A percentile compares a stretch with the other conserved stretches of the same genome.
Evolutionary conservation across 2,888 invertebrate species (phyloP).

Genomic region (Oligia latruncula): DNA sequence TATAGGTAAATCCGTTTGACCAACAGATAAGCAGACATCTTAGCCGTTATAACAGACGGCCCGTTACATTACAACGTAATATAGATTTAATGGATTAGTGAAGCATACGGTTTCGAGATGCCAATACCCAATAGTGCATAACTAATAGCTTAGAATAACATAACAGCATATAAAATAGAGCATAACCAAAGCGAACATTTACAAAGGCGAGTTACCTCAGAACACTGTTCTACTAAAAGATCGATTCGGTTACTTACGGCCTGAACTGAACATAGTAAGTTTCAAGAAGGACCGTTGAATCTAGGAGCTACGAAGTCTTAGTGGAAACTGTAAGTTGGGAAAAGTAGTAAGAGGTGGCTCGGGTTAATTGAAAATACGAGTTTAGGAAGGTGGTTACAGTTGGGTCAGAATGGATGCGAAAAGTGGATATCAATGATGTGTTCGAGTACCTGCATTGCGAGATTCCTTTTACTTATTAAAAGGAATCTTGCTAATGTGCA

Average conservation of each 20-base stretch:
- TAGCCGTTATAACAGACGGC: background rate
- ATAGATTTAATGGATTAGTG: slow-evolving; percentile 35
- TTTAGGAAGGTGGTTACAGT: background rate
- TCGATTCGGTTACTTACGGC: slow-evolving; percentile 18
- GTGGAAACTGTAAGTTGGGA: slow-evolving; percentile 15
- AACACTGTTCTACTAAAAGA: slow-evolving; percentile 21
- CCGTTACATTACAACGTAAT: slow-evolving; percentile 16
- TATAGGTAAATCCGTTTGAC: background rate
- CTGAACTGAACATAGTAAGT: slow-evolving; percentile 27
- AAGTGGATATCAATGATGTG: background rate
- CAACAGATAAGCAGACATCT: slow-evolving; percentile 3
- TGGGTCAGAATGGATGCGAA: background rate
- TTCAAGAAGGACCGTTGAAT: slow-evolving; percentile 20
- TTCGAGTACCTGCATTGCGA: background rate
- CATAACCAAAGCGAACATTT: slow-evolving; percentile 49
- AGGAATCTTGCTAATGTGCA: background rate
- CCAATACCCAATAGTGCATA: slow-evolving; percentile 59
- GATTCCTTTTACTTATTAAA: background rate
- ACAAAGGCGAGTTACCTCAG: slow-evolving; percentile 34
- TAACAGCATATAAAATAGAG: slow-evolving; percentile 58
- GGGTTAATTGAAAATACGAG: slow-evolving; percentile 37
- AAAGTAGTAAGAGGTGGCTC: slow-evolving; percentile 26
- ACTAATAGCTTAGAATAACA: slow-evolving; percentile 56
- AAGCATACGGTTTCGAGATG: slow-evolving; percentile 41
- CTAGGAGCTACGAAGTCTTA: slow-evolving; percentile 20